Conservation (phyloP, 1,140 invertebrate species). For the Drosophila pandora region DNA sequence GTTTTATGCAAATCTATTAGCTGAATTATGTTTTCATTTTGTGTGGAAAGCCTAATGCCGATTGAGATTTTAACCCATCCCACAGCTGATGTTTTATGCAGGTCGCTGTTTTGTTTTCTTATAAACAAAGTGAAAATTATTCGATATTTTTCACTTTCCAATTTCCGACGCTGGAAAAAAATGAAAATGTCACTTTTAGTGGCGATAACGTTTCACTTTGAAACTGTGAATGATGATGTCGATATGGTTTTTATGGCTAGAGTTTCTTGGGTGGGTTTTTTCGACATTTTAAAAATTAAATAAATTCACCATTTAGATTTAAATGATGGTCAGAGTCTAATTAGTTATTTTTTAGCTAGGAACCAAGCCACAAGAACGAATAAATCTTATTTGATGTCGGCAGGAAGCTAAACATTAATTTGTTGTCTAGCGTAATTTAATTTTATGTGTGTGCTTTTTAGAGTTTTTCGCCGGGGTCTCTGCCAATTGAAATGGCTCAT, state of each 20-base stretch:
- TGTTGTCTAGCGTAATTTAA: conserved; percentile 40
- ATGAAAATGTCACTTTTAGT: conserved; percentile 9
- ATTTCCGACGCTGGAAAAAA: conserved; percentile 9
- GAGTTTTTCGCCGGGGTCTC: conserved; percentile 29
- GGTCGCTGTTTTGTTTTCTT: conserved; percentile 58
- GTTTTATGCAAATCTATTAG: conserved; percentile 74
- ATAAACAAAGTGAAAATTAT: conserved; percentile 70
- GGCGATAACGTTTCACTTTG: conserved; percentile 30
- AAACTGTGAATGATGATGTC: conserved; percentile 29
- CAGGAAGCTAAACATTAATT: conserved; percentile 51
- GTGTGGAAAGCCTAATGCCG: conserved; percentile 50
- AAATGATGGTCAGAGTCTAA: conserved; percentile 11
- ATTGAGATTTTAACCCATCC: conserved; percentile 60
- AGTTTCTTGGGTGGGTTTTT: neutral
- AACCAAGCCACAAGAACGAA: neutral
- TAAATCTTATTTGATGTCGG: conserved; percentile 31
- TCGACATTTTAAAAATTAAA: neutral
- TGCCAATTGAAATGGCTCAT: conserved; percentile 9
- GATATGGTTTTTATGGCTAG: conserved; percentile 31
- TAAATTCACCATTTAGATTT: neutral
- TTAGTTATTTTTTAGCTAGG: conserved; percentile 12
- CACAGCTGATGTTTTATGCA: conserved; percentile 61
- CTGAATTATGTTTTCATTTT: conserved; percentile 81
- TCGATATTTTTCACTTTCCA: conserved; percentile 71
- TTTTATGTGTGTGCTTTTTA: conserved; percentile 36